phyloP scores from a whole-genome alignment of 2,113 vertebrate genomes.

The Hassar affinis region DNA sequence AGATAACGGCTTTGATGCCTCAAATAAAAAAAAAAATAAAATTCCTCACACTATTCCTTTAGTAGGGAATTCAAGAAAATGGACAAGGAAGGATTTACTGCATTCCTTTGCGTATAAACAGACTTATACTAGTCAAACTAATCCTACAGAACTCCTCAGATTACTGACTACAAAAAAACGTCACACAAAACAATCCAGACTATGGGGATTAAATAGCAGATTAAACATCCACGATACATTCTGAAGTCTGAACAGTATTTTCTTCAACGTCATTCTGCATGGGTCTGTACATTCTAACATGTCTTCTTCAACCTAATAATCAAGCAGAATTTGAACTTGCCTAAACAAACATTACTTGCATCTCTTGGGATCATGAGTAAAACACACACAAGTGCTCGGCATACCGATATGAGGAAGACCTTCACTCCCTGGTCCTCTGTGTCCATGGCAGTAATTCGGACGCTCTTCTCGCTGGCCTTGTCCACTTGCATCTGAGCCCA shows the following conservation, averaged over 20 bases:
- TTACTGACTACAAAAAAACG: not conserved
- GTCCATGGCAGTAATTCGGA: slow-evolving; percentile 96
- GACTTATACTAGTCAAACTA: too few species aligned
- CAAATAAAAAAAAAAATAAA: not conserved
- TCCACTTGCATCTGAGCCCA: slow-evolving; percentile 99
- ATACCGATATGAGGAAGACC: slow-evolving; percentile 97
- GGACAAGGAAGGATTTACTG: not conserved
- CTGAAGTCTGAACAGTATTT: not conserved
- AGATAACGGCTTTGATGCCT: not conserved
- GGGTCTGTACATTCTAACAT: not conserved
- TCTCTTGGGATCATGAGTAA: not conserved
- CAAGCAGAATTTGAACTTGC: not conserved
- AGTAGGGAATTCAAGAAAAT: not conserved
- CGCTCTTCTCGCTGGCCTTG: slow-evolving; percentile 97
- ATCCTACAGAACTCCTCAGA: not conserved
- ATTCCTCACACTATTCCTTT: not conserved
- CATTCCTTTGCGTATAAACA: not conserved
- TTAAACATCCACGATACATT: not conserved
- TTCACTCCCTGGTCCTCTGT: slow-evolving; percentile 98
- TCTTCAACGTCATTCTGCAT: not conserved
- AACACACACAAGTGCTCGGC: slow-evolving; percentile 29
- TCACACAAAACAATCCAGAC: not conserved
- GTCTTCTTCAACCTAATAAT: not conserved
- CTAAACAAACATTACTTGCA: not conserved
- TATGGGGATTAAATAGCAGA: not conserved